Evolutionary conservation across 2,797 vertebrate genomes (phyloP).

Genomic region (Centropyge bicolor): DNA sequence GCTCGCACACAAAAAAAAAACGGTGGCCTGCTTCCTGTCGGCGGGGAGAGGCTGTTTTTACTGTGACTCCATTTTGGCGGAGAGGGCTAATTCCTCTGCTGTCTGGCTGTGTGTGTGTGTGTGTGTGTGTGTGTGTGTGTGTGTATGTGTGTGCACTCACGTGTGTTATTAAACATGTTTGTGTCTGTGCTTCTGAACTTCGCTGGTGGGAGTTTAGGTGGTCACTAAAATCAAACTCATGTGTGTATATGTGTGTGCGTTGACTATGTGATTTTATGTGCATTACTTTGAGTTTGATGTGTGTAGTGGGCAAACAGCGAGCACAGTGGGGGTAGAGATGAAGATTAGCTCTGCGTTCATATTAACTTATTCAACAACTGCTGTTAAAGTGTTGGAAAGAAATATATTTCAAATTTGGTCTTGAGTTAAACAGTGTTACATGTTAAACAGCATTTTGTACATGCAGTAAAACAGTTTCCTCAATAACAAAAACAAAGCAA

Average conservation of each 20-base stretch:
- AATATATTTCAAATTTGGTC: neutral
- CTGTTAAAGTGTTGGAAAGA: neutral
- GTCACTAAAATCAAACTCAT: conserved; percentile 29
- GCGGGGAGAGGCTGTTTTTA: conserved; percentile 76
- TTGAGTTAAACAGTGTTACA: neutral
- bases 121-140: conserved; percentile 40
- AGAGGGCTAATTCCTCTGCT: conserved; percentile 74
- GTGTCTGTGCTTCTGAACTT: conserved; percentile 33
- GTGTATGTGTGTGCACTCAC: conserved; percentile 19
- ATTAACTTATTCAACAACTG: conserved; percentile 2
- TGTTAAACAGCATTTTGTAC: conserved; percentile 18
- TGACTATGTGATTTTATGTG: conserved; percentile 16
- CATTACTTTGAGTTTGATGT: conserved; percentile 24
- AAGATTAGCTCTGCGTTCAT: neutral
- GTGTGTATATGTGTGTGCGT: conserved; percentile 21
- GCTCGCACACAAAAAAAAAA: conserved; percentile 63
- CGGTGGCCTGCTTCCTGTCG: conserved; percentile 77
- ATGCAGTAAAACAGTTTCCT: neutral
- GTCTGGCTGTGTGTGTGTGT: conserved; percentile 60
- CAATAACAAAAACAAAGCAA: neutral
- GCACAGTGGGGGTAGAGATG: neutral
- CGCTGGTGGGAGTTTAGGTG: conserved; percentile 9
- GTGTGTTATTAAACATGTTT: conserved; percentile 54
- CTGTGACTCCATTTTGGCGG: conserved; percentile 78
- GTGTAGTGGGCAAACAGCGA: neutral